Evolutionary conservation across 2,888 invertebrate genomes (phyloP).

Genomic region (Lycia hirtaria): DNA sequence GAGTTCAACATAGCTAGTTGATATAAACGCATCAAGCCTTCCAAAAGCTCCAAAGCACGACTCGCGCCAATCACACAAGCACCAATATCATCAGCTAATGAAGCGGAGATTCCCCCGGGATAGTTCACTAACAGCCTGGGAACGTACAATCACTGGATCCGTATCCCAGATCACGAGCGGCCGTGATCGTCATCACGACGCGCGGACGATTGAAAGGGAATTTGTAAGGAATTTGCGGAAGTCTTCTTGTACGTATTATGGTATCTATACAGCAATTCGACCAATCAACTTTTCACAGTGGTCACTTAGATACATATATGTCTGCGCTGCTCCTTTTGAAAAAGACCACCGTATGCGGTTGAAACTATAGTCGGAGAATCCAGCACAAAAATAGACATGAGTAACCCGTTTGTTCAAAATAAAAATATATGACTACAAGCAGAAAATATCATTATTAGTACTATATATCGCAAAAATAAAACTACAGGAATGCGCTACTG

Average conservation of each 20-base stretch:
- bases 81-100: slow-evolving; percentile 25
- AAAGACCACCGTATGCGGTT: too few species aligned
- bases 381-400: too few species aligned
- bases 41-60: neutral
- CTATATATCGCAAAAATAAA: too few species aligned
- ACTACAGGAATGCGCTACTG: too few species aligned
- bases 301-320: too few species aligned
- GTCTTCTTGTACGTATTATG: slow-evolving; percentile 1
- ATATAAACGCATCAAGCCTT: slow-evolving; percentile 2
- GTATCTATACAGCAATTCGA: neutral
- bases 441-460: too few species aligned
- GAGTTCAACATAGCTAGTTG: too few species aligned
- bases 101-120: slow-evolving; percentile 7
- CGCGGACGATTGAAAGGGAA: slow-evolving; percentile 39
- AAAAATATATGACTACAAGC: too few species aligned
- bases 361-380: too few species aligned
- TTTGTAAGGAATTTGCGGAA: slow-evolving; percentile 35
- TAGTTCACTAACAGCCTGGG: slow-evolving; percentile 14
- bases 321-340: too few species aligned
- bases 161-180: slow-evolving; percentile 54
- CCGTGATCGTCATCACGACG: slow-evolving; percentile 70
- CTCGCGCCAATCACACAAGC: slow-evolving; percentile 18
- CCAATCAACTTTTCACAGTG: neutral
- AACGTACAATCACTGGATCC: slow-evolving; percentile 18
- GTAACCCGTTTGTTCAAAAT: too few species aligned